These are phyloP conservation scores for Seladonia tumulorum DNA, from an alignment of 2,888 invertebrate species.

Conservation along the genomic window DNA sequence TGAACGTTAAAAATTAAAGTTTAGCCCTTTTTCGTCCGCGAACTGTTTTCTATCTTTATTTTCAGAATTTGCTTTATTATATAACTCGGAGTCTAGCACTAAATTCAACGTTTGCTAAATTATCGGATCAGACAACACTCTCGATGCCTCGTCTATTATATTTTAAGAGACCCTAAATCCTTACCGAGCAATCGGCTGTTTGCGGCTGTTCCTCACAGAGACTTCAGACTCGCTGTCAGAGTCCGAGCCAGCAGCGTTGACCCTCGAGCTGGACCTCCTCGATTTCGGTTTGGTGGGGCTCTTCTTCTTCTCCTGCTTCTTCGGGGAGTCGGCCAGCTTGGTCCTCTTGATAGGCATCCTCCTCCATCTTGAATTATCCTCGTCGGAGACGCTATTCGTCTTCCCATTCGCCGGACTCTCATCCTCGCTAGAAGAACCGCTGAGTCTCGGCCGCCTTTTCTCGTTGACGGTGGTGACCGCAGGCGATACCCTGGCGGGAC, in stretches of 20 bases:
- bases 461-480: slow-evolving; percentile 55
- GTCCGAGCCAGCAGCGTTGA: slow-evolving; percentile 77
- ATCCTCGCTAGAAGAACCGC: slow-evolving; percentile 79
- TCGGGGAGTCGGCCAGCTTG: slow-evolving; percentile 77
- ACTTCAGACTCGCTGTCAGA: slow-evolving; percentile 81
- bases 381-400: slow-evolving; percentile 75
- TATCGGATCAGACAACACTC: no score
- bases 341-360: slow-evolving; percentile 76
- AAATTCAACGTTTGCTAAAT: no score
- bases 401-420: slow-evolving; percentile 68
- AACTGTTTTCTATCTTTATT: no score
- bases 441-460: slow-evolving; percentile 71
- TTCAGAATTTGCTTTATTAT: no score
- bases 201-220: slow-evolving; percentile 75
- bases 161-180: neutral
- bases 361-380: slow-evolving; percentile 77
- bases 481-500: slow-evolving; percentile 62
- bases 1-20: no score
- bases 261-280: slow-evolving; percentile 78
- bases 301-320: slow-evolving; percentile 80
- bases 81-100: no score
- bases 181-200: slow-evolving; percentile 73
- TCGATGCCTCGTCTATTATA: neutral
- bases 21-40: no score
- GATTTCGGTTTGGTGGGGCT: slow-evolving; percentile 82